These are phyloP conservation scores for Sitta europaea DNA, from an alignment of 2,113 vertebrate species.

Conservation along the genomic window DNA sequence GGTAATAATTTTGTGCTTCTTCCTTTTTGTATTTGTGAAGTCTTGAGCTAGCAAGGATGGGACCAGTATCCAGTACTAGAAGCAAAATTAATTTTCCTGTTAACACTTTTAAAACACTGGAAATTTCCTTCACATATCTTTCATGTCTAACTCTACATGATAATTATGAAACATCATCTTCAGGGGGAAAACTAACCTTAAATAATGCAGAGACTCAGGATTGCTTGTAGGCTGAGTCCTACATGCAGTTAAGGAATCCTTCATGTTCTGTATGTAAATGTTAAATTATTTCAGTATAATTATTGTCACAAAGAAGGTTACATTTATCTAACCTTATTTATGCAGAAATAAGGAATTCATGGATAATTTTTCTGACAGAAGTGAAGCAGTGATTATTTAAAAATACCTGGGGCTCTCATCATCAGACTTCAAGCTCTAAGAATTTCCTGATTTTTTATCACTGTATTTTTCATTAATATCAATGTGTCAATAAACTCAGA, in stretches of 20 bases:
- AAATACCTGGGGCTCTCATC: not conserved
- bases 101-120: not conserved
- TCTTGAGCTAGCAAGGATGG: not conserved
- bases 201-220: not conserved
- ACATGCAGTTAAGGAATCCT: not conserved
- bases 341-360: not conserved
- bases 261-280: not conserved
- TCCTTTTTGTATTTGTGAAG: not conserved
- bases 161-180: not conserved
- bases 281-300: not conserved
- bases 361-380: not conserved
- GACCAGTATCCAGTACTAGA: not conserved
- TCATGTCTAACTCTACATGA: not conserved
- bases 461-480: not conserved
- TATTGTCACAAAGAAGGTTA: not conserved
- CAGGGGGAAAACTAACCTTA: not conserved
- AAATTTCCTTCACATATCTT: not conserved
- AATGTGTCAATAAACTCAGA: not conserved
- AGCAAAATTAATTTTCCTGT: not conserved
- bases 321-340: not conserved
- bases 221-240: not conserved
- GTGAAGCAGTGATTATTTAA: not conserved
- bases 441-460: not conserved
- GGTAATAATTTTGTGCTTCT: not conserved
- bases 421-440: not conserved